Conservation (phyloP, 2,797 vertebrate species). For the Malurus splendens region DNA sequence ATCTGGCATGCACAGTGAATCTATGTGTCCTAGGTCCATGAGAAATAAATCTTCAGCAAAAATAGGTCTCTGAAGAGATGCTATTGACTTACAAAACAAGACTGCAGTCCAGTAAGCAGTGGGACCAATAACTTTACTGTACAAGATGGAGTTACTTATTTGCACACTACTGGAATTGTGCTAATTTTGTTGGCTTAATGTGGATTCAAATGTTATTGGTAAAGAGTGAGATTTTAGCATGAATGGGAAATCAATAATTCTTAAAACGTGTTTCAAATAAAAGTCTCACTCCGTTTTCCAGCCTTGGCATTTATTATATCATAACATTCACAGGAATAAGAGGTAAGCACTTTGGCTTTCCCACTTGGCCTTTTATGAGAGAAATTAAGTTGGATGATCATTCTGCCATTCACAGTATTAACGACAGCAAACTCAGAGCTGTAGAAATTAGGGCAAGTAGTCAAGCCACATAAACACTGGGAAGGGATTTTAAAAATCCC, state of each 20-base stretch:
- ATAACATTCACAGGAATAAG: background rate
- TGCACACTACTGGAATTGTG: background rate
- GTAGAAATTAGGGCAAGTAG: background rate
- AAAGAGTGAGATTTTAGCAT: background rate
- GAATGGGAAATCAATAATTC: background rate
- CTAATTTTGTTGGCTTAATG: background rate
- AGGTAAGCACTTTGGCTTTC: background rate
- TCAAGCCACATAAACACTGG: background rate
- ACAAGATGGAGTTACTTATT: background rate
- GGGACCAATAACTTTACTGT: background rate
- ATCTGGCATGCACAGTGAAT: background rate
- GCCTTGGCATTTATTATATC: background rate
- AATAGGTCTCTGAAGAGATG: background rate
- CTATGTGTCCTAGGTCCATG: background rate
- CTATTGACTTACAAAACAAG: background rate
- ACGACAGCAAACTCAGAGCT: background rate
- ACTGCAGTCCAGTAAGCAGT: background rate
- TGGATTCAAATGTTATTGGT: background rate
- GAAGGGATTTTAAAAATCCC: background rate
- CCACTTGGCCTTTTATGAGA: background rate
- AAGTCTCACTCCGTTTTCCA: background rate
- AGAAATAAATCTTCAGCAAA: background rate
- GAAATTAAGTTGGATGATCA: background rate
- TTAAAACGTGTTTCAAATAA: background rate
- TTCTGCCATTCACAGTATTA: background rate